These are phyloP conservation scores for Tragulus kanchil DNA, from an alignment of 2,113 vertebrate genomes.

Conservation along the genomic window DNA sequence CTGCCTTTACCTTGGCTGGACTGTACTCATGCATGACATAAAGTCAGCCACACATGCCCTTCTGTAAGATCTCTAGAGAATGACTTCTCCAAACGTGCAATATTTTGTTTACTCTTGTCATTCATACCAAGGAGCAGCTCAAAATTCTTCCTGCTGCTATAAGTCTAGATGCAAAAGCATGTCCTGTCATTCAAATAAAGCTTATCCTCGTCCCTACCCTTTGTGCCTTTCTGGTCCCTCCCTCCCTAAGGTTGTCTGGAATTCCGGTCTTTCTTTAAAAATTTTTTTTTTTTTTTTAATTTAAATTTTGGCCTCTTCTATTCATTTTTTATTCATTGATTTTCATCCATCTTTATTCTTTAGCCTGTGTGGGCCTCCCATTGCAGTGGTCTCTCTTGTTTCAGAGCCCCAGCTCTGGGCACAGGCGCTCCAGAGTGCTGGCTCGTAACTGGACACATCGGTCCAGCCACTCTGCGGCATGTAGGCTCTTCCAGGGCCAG, in stretches of 20 bases:
- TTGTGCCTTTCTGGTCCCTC: background rate
- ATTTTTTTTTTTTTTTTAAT: no score
- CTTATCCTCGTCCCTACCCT: background rate
- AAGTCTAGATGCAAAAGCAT: background rate
- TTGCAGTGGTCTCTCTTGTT: no score
- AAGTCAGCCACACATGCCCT: background rate
- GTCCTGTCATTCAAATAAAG: background rate
- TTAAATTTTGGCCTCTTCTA: no score
- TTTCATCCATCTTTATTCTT: no score
- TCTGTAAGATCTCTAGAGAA: background rate
- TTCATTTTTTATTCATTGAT: no score
- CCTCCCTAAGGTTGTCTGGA: background rate
- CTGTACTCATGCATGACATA: background rate
- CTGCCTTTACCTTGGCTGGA: background rate
- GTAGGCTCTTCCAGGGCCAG: no score
- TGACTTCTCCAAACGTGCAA: background rate
- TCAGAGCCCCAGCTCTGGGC: no score
- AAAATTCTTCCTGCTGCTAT: background rate
- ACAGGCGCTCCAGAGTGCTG: no score
- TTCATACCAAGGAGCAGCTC: background rate
- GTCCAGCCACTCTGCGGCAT: no score
- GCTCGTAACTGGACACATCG: no score
- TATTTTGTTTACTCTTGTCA: background rate
- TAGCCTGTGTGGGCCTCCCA: no score
- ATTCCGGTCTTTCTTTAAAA: background rate